Conservation (phyloP, 37 sponge, comb jelly and placozoan genomes). For the Cliona cf. orientalis region DNA sequence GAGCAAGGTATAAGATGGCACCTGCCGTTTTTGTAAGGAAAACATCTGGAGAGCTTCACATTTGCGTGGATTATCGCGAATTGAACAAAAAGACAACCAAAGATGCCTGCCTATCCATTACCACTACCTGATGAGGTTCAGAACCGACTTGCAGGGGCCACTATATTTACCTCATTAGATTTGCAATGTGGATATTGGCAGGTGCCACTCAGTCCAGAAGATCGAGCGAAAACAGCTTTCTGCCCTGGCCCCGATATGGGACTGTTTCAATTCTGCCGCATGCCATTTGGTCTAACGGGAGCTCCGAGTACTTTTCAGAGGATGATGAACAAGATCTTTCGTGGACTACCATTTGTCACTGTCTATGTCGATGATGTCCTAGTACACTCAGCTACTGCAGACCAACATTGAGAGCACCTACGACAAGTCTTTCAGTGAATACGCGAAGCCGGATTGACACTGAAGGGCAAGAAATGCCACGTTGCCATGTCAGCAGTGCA, state of each 20-base stretch:
- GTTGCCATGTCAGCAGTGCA: conserved; percentile 35
- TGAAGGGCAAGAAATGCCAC: conserved; percentile 58
- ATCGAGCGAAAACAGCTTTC: conserved; percentile 62
- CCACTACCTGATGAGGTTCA: conserved; percentile 63
- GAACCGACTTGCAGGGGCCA: conserved; percentile 50
- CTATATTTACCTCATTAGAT: conserved; percentile 51
- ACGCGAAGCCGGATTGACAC: conserved; percentile 53
- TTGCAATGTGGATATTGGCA: conserved; percentile 75
- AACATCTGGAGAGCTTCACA: conserved; percentile 27
- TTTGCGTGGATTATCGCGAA: conserved; percentile 64
- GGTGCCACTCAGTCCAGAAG: conserved; percentile 53
- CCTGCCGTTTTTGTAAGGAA: conserved; percentile 60
- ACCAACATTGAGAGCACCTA: conserved; percentile 45
- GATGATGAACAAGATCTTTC: conserved; percentile 53
- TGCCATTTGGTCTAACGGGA: conserved; percentile 65
- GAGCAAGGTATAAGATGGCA: conserved; percentile 31
- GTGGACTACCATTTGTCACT: conserved; percentile 53
- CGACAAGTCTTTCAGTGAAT: conserved; percentile 57
- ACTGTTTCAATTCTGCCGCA: conserved; percentile 49
- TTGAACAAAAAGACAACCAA: conserved; percentile 63
- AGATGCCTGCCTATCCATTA: conserved; percentile 67
- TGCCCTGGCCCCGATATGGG: conserved; percentile 73
- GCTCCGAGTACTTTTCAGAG: conserved; percentile 69
- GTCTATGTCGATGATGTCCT: conserved; percentile 61
- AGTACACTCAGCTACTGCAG: conserved; percentile 18